Base-by-base conservation (phyloP, 2,113 vertebrate genomes). In the Hyla sarda region DNA sequence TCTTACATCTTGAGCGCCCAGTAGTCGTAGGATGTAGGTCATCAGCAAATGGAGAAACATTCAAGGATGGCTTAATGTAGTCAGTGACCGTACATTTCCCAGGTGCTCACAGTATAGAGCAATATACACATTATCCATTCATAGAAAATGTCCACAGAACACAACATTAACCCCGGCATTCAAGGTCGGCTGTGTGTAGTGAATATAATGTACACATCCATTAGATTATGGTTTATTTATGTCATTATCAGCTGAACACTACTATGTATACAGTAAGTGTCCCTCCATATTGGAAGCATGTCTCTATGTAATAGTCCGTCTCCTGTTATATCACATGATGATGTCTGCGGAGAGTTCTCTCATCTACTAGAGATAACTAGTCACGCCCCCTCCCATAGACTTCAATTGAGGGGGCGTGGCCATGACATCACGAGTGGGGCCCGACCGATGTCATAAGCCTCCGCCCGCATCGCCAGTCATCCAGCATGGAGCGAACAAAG, bases 11-110 rank as follows among this genome's bases (percentile, higher is more conserved):
- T 2, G 75, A 19, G 28, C 32, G 50, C 23, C 34, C 21, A 54
- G 1, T 19, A 37, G 32, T 79, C 52, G 3, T 60, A 37, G 23
- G 54, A 79, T 60, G 11, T 58, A 60, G 76, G 52, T 79, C 76
- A 79, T 37, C n/a, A 75, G 71, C 37, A 52, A 56, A 56, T 56
- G 9, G 56, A n/a, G n/a, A n/a, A n/a, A 78, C 56, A 23, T 79
- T 13, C 60, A 79, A 79, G 48, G n/a, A 32, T 16, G 9, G 19
- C 17, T 79, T 32, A 25, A 76, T 23, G n/a, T 19, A 56, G 9
- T 78, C 76, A 60, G 52, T 60, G 52, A 79, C 76, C 52, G 52
- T 79, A 58, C 32, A 37, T 60, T 41, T 79, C 54, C 76, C 76
- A 79, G 76, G 52, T 79, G 76, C 34, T 79, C 76, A 37, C 76